Evolutionary conservation across 2,797 vertebrate genomes (phyloP), one percentile per base, ranked within the genome.

Genomic region (Aphelocoma californica): DNA sequence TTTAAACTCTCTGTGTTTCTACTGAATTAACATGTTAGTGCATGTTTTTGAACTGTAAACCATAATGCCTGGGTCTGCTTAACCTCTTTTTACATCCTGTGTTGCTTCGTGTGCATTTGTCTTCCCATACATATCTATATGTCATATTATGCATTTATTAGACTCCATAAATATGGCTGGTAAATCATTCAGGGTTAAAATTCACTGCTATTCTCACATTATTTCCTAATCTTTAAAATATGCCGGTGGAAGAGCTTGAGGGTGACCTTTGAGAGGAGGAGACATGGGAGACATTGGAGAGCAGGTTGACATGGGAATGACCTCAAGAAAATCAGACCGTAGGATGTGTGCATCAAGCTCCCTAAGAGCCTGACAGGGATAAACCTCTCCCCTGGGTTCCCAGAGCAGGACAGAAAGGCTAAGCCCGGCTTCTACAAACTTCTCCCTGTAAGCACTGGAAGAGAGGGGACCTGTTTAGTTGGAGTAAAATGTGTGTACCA

Each of bases 141-240:
- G 47, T 62, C 56, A 45, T 4, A 7, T 58, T 94, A 38, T 20
- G 57, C 67, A 11, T 89, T 92, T 73, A 73, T 71, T 77, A 85
- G 67, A 16, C 71, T 89, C 82, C 66, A 38, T 78, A 73, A 74
- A 81, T 36, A 62, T 1, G 28, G 42, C 50, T 64, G 25, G 2
- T 92, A 86, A 92, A 89, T 94, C 84, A 91, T 70, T 18, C 16
- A 17, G 69, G 67, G 75, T 90, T 91, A 86, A 93, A 84, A 88
- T 86, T 77, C 81, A 54, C 67, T 83, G 56, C 65, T 88, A 51
- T 85, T 93, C 81, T 91, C 85, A 72, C 58, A 21, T 88, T 71
- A 91, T 92, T 93, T 94, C 90, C 88, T 97, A 93, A 95, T 94
- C 95, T 96, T 92, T 91, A 82, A 95, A 95, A 95, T 84, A 61